Conservation (phyloP, 2,113 vertebrate genomes). For the Callionymus lyra region DNA sequence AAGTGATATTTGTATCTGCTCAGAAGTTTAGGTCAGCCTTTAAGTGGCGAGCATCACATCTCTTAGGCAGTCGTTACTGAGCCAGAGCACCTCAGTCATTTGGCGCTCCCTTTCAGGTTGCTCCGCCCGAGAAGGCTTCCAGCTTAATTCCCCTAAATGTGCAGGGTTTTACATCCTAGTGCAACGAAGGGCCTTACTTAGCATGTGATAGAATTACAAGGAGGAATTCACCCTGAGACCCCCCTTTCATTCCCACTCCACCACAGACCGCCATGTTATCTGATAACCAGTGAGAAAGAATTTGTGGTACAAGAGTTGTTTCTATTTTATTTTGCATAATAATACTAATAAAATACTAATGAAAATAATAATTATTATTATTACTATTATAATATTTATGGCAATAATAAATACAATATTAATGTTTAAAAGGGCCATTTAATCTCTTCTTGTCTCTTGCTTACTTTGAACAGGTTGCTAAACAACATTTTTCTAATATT, state of each 20-base stretch:
- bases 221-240: conserved; percentile 65
- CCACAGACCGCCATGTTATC: conserved; percentile 50
- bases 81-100: conserved; percentile 38
- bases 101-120: conserved; percentile 35
- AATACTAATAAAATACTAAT: no score
- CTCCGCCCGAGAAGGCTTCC: conserved; percentile 37
- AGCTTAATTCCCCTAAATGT: conserved; percentile 65
- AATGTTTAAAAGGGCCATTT: no score
- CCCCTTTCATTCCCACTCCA: conserved; percentile 59
- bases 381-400: no score
- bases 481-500: conserved; percentile 2
- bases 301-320: conserved; percentile 55
- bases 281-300: conserved; percentile 62
- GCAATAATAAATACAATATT: no score
- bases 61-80: conserved; percentile 22
- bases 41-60: conserved; percentile 36
- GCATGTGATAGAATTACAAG: conserved; percentile 61
- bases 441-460: no score
- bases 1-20: conserved; percentile 48
- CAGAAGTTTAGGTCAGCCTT: conserved; percentile 38
- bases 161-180: conserved; percentile 56
- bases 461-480: no score
- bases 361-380: no score
- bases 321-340: no score
- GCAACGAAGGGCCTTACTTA: conserved; percentile 55